phyloP scores from a whole-genome alignment of 2,113 vertebrate genomes.

The Dicerorhinus sumatrensis region DNA sequence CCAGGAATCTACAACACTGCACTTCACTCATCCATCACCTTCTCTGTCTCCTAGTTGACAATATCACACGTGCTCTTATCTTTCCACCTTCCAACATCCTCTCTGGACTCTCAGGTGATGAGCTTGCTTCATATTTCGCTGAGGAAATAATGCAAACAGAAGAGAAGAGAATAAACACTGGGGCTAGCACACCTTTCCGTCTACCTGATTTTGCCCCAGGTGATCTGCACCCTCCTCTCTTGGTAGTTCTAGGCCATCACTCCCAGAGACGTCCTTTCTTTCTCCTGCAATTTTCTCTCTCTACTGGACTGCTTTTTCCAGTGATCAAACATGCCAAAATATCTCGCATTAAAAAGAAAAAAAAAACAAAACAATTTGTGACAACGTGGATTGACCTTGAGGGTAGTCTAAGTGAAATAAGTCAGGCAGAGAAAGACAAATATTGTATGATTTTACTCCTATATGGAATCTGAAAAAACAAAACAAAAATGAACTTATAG shows the following conservation, averaged over 20 bases:
- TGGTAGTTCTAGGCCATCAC: background rate
- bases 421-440: too few species aligned
- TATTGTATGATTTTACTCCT: too few species aligned
- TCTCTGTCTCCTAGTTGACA: background rate
- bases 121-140: background rate
- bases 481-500: too few species aligned
- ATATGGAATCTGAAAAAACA: too few species aligned
- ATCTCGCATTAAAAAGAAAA: background rate
- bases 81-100: background rate
- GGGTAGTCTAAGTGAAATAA: too few species aligned
- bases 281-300: background rate
- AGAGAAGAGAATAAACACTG: background rate
- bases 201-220: background rate
- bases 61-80: background rate
- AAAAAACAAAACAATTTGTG: background rate
- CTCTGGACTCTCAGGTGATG: background rate
- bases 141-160: background rate
- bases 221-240: background rate
- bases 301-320: background rate
- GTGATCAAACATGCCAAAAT: background rate
- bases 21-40: background rate
- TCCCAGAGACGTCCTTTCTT: background rate
- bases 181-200: background rate
- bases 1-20: too few species aligned
- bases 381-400: too few species aligned